Evolutionary conservation across 2,113 vertebrate species (phyloP).

Genomic region (Saiga tatarica): DNA sequence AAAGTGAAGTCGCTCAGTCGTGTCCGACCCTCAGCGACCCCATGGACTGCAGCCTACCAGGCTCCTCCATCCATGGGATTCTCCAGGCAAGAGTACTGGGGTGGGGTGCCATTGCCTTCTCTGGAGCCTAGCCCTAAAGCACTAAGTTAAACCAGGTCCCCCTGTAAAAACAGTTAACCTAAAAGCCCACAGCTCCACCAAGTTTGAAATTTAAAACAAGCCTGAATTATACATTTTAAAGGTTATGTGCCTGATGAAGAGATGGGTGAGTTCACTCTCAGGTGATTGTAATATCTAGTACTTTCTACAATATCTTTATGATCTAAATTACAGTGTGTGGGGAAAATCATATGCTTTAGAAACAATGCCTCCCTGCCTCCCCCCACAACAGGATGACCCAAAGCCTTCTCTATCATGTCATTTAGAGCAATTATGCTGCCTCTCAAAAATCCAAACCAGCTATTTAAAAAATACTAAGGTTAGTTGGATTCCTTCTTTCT

Average conservation of each 20-base stretch:
- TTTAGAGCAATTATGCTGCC: constrained; percentile 51
- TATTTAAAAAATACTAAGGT: constrained; percentile 47
- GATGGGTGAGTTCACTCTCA: background rate
- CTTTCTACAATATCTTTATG: constrained; percentile 21
- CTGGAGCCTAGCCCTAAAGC: background rate
- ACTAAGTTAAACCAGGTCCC: background rate
- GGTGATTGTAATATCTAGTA: background rate
- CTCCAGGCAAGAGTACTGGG: too few species aligned
- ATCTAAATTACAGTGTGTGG: constrained; percentile 41
- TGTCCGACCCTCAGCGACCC: too few species aligned
- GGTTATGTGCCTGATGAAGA: background rate
- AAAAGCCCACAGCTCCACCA: background rate
- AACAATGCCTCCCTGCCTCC: background rate
- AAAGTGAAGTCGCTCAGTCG: too few species aligned
- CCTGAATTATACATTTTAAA: background rate
- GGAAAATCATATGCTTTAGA: constrained; percentile 46
- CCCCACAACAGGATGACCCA: background rate
- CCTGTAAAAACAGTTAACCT: background rate
- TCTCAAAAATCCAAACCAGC: constrained; percentile 46
- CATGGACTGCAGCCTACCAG: too few species aligned
- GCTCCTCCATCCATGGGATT: too few species aligned
- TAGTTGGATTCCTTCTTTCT: constrained; percentile 15
- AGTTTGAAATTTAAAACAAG: background rate
- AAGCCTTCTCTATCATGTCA: constrained; percentile 24
- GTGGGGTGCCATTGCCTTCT: too few species aligned